Evolutionary conservation across 2,888 invertebrate species (phyloP).

Genomic region (Thera britannica): DNA sequence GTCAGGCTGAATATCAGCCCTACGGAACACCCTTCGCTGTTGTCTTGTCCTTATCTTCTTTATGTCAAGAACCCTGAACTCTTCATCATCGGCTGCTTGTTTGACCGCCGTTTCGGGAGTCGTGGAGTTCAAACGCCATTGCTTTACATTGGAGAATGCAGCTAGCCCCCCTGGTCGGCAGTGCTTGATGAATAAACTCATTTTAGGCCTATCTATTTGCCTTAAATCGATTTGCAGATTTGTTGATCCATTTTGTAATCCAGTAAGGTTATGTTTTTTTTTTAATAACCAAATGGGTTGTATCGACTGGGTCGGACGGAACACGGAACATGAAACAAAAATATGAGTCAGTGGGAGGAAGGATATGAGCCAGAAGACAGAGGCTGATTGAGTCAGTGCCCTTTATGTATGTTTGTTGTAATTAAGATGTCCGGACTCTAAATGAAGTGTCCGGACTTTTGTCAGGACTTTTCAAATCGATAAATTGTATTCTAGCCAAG

Average conservation of each 20-base stretch:
- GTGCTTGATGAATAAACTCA: constrained; percentile 72
- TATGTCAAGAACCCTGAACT: constrained; percentile 82
- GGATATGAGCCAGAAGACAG: too few species aligned
- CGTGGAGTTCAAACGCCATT: constrained; percentile 74
- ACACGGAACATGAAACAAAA: too few species aligned
- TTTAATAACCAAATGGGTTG: too few species aligned
- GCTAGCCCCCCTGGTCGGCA: constrained; percentile 57
- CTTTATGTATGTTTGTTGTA: too few species aligned
- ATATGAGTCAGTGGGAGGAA: too few species aligned
- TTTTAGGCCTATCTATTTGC: constrained; percentile 32
- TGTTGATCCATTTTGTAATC: background rate
- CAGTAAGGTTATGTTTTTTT: too few species aligned
- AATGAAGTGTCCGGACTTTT: too few species aligned
- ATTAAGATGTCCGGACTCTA: too few species aligned
- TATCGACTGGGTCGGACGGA: too few species aligned
- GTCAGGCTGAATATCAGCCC: constrained; percentile 71
- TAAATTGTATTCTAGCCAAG: too few species aligned
- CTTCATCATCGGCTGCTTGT: constrained; percentile 69
- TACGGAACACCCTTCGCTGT: constrained; percentile 56
- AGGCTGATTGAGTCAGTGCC: too few species aligned
- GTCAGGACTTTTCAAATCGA: too few species aligned
- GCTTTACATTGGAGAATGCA: constrained; percentile 56
- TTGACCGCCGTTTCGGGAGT: constrained; percentile 59
- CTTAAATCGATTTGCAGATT: background rate
- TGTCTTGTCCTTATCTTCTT: constrained; percentile 65